Percentiles rank a stretch among this genome's conserved stretches.
These are phyloP conservation scores for Menidia menidia DNA, from an alignment of 2,797 vertebrate species.

Conservation along the genomic window DNA sequence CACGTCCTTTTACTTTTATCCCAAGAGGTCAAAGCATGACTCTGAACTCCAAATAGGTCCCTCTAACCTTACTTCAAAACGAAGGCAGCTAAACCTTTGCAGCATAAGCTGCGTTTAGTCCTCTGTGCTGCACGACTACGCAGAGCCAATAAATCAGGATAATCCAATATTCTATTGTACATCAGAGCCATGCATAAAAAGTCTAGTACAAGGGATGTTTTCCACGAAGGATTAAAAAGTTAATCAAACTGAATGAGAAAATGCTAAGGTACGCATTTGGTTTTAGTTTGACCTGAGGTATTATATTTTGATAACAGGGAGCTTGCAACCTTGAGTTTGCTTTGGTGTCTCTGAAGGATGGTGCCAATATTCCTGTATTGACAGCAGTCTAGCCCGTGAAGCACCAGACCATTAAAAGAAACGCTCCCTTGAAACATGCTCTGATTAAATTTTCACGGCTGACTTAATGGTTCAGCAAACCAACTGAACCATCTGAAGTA, in stretches of 20 bases:
- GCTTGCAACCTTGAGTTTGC: constrained; percentile 1
- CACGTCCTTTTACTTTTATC: constrained; percentile 59
- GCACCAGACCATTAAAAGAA: constrained; percentile 3
- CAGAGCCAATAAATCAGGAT: neutral
- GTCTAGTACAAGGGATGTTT: neutral
- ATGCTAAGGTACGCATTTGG: neutral
- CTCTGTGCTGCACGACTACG: neutral
- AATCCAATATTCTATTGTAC: neutral
- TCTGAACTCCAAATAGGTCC: constrained; percentile 50
- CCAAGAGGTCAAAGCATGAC: constrained; percentile 49
- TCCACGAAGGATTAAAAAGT: constrained; percentile 9
- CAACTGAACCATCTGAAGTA: neutral
- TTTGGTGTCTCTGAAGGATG: constrained; percentile 1
- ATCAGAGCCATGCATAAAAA: neutral
- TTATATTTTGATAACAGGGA: neutral
- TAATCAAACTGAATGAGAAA: constrained; percentile 18
- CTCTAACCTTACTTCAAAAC: constrained; percentile 23
- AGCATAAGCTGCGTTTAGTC: neutral
- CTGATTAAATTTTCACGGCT: constrained; percentile 5
- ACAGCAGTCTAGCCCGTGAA: neutral
- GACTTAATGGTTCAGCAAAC: neutral
- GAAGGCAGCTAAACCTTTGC: neutral
- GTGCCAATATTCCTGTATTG: neutral
- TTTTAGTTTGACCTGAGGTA: constrained; percentile 4
- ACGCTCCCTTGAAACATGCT: constrained; percentile 5